Conservation (phyloP, 1,140 invertebrate genomes). For the Steinernema khuongi region DNA sequence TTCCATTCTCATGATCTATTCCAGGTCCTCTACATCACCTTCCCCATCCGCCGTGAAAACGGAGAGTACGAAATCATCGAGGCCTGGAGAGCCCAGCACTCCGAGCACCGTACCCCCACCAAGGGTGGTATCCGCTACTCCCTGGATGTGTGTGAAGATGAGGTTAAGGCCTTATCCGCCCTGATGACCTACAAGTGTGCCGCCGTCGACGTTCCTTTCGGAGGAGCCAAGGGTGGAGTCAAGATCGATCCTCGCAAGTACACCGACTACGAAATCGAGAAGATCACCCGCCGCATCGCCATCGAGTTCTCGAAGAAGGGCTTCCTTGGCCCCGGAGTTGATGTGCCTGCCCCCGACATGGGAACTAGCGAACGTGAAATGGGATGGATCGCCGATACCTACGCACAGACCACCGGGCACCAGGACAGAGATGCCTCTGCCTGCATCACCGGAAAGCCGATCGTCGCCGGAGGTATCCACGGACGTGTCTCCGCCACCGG, state of each 20-base stretch:
- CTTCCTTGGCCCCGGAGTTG: constrained; percentile 76
- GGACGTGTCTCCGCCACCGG: constrained; percentile 91
- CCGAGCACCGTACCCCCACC: constrained; percentile 84
- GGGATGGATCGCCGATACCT: constrained; percentile 98
- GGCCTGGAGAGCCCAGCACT: constrained; percentile 93
- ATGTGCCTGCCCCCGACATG: constrained; percentile 93
- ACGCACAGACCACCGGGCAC: constrained; percentile 81
- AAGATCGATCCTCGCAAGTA: constrained; percentile 90
- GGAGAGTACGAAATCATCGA: constrained; percentile 94
- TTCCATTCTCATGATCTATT: constrained; percentile 3
- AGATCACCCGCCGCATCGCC: constrained; percentile 89
- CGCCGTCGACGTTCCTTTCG: constrained; percentile 87
- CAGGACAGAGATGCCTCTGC: constrained; percentile 92
- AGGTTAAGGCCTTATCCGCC: constrained; percentile 89
- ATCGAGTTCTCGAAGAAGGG: constrained; percentile 94
- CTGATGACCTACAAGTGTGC: constrained; percentile 95
- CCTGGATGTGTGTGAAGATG: constrained; percentile 80
- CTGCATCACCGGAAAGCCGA: constrained; percentile 94
- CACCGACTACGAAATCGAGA: constrained; percentile 81
- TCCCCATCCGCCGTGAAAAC: constrained; percentile 86
- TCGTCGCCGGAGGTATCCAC: constrained; percentile 76
- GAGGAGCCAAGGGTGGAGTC: constrained; percentile 89
- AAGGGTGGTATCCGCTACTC: constrained; percentile 78
- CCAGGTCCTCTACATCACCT: constrained; percentile 67
- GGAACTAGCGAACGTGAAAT: constrained; percentile 94